Base-by-base conservation (phyloP, 2,113 vertebrate species). In the Recurvirostra avosetta region DNA sequence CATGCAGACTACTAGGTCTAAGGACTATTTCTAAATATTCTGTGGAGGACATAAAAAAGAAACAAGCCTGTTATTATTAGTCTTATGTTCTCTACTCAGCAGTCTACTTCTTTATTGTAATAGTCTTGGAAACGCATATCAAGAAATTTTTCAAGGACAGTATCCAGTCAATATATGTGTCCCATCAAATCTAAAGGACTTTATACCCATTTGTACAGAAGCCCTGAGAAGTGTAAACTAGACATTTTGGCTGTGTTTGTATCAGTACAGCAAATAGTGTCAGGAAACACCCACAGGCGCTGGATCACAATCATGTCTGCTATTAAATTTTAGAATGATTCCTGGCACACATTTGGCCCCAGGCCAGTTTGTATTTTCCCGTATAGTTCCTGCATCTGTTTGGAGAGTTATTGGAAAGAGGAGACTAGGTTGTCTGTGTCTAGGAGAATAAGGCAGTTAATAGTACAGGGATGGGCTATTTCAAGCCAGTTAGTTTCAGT, bases 281-380 rank as follows among this genome's bases (percentile, higher is more conserved):
- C 62, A 91, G 79, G 83, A 73, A 83, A 61, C 34, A 58, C 22
- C 10, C 71, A 61, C 6, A 53, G 52, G 9, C 56, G 25, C 56
- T 72, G 62, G 47, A 79, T 72, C 23, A 68, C 55, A 76, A 22
- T 80, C 45, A 66, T 36, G 43, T 56, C 71, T 73, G 53, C n/a
- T 73, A 61, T 61, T 96, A 83, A 63, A 65, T 94, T 79, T 86
- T 43, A 91, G 40, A 86, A 79, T 76, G 16, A 52, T 86, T 95
- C 63, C 72, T 76, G 89, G 62, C 74, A 95, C 32, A 38, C 11
- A 16, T 52, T 78, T 90, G 70, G 41, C 38, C 32, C 15, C 38
- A 41, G 74, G 45, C 70, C 86, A 90, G 13, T 17, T 36, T 83
- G 8, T 14, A 9, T 56, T 91, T 92, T 63, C 40, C 45, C 0